Conservation (phyloP, 2,797 vertebrate species). For the Parauchenoglanis punctatus region DNA sequence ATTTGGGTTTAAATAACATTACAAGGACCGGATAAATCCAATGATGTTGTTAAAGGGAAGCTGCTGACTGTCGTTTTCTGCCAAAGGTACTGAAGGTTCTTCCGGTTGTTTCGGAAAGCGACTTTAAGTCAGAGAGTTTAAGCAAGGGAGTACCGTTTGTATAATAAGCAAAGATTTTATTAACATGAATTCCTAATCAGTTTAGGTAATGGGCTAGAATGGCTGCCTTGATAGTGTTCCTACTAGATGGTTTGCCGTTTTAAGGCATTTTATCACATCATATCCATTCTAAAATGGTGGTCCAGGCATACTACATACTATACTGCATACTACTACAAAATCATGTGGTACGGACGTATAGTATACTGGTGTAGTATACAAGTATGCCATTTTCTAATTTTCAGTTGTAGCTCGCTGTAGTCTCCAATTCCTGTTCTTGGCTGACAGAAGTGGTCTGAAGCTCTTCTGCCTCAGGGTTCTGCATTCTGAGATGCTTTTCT, state of each 20-base stretch:
- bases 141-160: too few species aligned
- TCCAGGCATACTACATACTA: background rate
- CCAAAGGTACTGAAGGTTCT: constrained; percentile 16
- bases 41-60: constrained; percentile 9
- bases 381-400: background rate
- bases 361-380: too few species aligned
- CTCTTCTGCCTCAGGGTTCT: background rate
- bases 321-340: background rate
- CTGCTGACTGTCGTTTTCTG: constrained; percentile 15
- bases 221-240: background rate
- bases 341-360: background rate
- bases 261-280: background rate
- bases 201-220: background rate
- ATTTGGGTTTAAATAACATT: constrained; percentile 33
- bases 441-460: background rate
- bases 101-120: background rate
- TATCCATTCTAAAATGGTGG: background rate
- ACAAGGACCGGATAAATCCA: background rate
- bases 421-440: background rate
- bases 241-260: background rate
- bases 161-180: background rate
- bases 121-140: background rate
- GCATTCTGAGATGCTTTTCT: background rate
- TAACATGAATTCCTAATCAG: background rate
- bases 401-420: background rate